Evolutionary conservation across 2,888 invertebrate species (phyloP), one percentile per base, ranked within the genome.

Genomic region (Baronia brevicornis): DNA sequence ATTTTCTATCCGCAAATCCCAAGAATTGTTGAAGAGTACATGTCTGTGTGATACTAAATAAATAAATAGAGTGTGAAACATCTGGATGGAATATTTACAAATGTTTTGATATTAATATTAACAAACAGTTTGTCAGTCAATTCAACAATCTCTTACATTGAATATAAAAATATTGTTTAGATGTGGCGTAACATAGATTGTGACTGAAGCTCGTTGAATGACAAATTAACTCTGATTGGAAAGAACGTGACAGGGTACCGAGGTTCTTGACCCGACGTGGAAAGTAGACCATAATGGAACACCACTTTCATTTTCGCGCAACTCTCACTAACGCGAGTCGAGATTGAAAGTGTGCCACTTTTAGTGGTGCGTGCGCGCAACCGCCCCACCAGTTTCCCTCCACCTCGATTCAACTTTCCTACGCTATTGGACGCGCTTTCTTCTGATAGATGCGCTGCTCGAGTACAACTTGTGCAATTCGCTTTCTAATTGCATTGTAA

Each of bases 301-400:
- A 86, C 74, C 70, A 87, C 86, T 84, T 87, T 87, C 87, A 82
- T 87, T 86, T 86, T 86, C 85, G 77, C 80, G 80, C 84, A 85
- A 86, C 86, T 86, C 82, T 82, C 78, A 79, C 79, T 65, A 54
- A 52, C 60, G 72, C 71, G 65, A 66, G 71, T 71, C 49, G 74
- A 80, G 75, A 84, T 78, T 71, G 84, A 82, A 79, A 80, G 82
- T 84, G 82, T 80, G 74, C 79, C 65, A 84, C 84, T 78, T 80
- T 64, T 50, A 65, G 60, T 51, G 60, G 66, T 77, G 82, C 79
- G 82, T 72, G 68, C 63, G 79, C 78, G 75, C 80, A 73, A 44
- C 48, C 55, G 60, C 56, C 57, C 54, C 55, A 31, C 14, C 31
- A 36, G 31, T 38, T 32, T 17, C 34, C 38, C 51, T 48, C 52